Evolutionary conservation across 2,113 vertebrate genomes (phyloP).

Genomic region (Muntiacus reevesi): DNA sequence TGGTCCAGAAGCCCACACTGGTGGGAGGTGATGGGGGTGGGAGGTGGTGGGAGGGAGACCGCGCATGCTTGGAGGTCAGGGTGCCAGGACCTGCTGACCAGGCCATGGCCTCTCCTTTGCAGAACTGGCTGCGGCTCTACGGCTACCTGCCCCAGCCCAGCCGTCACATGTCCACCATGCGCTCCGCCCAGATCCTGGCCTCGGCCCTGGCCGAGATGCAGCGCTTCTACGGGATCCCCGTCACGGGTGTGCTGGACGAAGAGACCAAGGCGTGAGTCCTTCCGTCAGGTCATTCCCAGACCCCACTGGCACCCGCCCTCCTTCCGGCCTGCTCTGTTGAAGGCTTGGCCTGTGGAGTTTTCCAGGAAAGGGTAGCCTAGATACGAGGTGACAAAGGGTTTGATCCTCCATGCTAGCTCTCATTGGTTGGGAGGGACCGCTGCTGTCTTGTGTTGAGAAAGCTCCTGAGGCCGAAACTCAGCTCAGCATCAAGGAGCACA

Average conservation of each 20-base stretch:
- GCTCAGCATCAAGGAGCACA: neutral
- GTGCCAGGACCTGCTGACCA: neutral
- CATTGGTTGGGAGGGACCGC: neutral
- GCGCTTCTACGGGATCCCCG: constrained; percentile 91
- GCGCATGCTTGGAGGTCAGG: accelerated
- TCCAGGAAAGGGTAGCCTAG: neutral
- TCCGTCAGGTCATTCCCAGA: neutral
- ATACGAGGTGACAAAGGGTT: neutral
- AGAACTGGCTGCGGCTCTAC: constrained; percentile 95
- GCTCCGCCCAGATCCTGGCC: constrained; percentile 91
- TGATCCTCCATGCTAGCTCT: neutral
- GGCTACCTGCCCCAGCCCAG: constrained; percentile 94
- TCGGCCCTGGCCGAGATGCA: constrained; percentile 93
- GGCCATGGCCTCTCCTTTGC: neutral
- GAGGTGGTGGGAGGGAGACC: neutral
- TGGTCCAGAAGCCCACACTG: neutral
- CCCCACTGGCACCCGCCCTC: neutral
- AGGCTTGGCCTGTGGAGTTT: neutral
- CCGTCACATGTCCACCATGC: constrained; percentile 95
- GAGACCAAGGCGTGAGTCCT: constrained; percentile 88
- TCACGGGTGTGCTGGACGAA: constrained; percentile 89
- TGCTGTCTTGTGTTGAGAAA: neutral
- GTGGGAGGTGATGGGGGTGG: neutral
- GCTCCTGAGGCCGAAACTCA: neutral
- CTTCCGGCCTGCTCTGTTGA: neutral